Evolutionary conservation across 2,888 invertebrate species (phyloP), one percentile per base, ranked within the genome.

Genomic region (Melipona bicolor): DNA sequence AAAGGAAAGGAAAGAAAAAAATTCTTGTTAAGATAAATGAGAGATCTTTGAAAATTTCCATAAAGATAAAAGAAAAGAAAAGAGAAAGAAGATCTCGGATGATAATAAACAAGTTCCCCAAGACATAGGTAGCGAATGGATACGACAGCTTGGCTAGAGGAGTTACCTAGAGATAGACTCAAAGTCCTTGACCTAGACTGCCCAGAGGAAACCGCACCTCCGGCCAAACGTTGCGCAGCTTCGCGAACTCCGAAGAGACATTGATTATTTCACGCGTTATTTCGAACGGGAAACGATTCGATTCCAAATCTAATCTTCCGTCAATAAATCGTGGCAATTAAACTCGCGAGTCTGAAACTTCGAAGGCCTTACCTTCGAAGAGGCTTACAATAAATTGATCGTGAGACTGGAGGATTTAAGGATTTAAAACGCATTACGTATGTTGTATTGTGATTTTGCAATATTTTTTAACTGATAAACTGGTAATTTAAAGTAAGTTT

Each of bases 151-250:
- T 67, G 82, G 77, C 68, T 24, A 24, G 67, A 62, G 67, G 19
- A 75, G 74, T 67, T 36, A 65, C 36, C 52, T 69, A 76, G 69
- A 74, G 69, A 77, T 62, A 77, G 84, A 77, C 62, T 65, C 81
- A 71, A 70, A 87, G 85, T 85, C 91, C 92, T 92, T 91, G 92
- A 91, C 91, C 92, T 88, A 91, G 89, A 89, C 85, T 86, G 81
- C 76, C 56, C 73, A 81, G 87, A 90, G 90, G 90, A 90, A 90
- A 79, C 85, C 90, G 76, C 91, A 86, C 89, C 88, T 88, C 79
- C 73, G 78, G 90, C 85, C 89, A 91, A 88, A 87, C 87, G 77
- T 88, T 88, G 88, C 90, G 85, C 83, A 89, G 88, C 84, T 72
- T 65, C 65, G 79, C 27, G 13, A 73, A 59, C 56, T 67, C 11